Conservation (phyloP, 2,888 invertebrate species). For the Spilarctia lutea region DNA sequence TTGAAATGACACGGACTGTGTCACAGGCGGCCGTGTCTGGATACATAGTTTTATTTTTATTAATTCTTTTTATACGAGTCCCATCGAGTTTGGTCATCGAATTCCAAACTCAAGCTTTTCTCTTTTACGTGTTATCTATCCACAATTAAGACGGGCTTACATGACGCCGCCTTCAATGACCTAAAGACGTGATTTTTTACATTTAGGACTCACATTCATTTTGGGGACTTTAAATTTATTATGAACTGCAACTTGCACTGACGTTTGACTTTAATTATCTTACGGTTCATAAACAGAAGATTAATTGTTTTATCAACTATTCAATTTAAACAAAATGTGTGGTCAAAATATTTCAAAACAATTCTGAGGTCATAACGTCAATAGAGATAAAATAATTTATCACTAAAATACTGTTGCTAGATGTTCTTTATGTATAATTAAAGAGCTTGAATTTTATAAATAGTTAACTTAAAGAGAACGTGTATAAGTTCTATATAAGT, state of each 20-base stretch:
- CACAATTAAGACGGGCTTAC: constrained; percentile 61
- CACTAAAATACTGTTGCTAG: constrained; percentile 31
- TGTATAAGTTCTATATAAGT: too few relatives aligned
- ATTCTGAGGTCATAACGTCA: constrained; percentile 44
- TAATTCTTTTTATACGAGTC: constrained; percentile 73
- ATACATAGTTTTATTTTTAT: constrained; percentile 70
- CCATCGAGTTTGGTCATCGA: constrained; percentile 70
- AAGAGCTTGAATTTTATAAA: neutral
- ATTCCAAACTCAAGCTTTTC: constrained; percentile 77
- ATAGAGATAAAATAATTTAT: constrained; percentile 33
- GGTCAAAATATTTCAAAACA: constrained; percentile 40
- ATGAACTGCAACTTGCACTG: constrained; percentile 4
- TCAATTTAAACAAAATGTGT: constrained; percentile 46
- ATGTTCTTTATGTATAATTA: constrained; percentile 34
- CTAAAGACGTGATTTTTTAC: neutral
- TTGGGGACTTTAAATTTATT: neutral
- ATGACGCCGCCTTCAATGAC: constrained; percentile 47
- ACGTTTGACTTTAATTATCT: constrained; percentile 26
- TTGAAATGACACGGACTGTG: constrained; percentile 80
- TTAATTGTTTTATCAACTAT: constrained; percentile 41
- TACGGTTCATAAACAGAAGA: constrained; percentile 29
- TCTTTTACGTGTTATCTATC: constrained; percentile 72
- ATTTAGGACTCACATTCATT: neutral
- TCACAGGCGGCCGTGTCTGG: constrained; percentile 60
- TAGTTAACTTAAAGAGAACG: too few relatives aligned